A percentile compares a stretch with the other conserved stretches of the same genome.
Conservation (phyloP, 2,888 invertebrate species). For the Pyrrhia umbra region DNA sequence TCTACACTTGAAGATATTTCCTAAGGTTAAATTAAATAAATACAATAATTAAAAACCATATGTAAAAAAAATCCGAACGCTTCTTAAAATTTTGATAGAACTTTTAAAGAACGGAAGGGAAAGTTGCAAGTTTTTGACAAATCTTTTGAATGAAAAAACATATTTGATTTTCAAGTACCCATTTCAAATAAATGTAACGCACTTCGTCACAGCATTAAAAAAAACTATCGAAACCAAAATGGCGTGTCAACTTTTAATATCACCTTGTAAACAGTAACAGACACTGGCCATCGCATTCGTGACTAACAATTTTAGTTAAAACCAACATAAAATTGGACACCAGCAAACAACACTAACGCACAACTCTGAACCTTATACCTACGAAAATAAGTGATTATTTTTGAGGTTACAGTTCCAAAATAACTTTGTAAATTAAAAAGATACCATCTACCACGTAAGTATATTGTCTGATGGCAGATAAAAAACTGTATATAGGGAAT, state of each 20-base stretch:
- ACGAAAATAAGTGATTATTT: neutral
- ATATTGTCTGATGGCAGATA: slow-evolving; percentile 83
- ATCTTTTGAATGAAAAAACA: neutral
- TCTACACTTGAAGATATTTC: neutral
- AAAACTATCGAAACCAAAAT: slow-evolving; percentile 75
- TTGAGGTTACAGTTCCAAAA: neutral
- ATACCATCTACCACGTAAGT: slow-evolving; percentile 85
- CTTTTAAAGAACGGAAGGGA: too few species aligned
- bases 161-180: slow-evolving; percentile 8
- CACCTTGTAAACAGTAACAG: slow-evolving; percentile 81
- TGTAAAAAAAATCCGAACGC: too few species aligned
- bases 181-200: slow-evolving; percentile 29
- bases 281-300: slow-evolving; percentile 80
- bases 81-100: too few species aligned
- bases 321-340: slow-evolving; percentile 56
- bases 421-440: slow-evolving; percentile 71
- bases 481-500: slow-evolving; percentile 79
- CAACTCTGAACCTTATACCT: slow-evolving; percentile 11
- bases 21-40: too few species aligned
- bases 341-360: neutral
- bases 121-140: neutral
- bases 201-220: slow-evolving; percentile 57
- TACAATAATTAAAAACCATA: too few species aligned
- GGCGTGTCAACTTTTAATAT: slow-evolving; percentile 83
- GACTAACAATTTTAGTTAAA: slow-evolving; percentile 79